Conservation (phyloP, 2,888 invertebrate genomes). For the Drosophila helvetica region DNA sequence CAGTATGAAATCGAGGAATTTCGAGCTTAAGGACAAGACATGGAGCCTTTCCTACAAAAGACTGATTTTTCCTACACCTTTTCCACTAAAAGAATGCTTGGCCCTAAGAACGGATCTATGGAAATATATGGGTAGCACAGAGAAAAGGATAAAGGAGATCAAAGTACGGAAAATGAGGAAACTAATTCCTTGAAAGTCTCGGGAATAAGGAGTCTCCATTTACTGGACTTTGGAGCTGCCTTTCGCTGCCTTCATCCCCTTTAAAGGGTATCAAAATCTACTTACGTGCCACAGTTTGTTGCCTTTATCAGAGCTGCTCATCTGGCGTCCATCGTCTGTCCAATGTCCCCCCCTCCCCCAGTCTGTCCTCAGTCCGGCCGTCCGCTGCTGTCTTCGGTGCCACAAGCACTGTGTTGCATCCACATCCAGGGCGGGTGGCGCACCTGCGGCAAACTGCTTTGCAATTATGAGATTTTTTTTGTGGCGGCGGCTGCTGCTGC, state of each 20-base stretch:
- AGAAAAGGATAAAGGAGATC: too few relatives aligned
- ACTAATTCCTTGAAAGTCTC: not conserved
- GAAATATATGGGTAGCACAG: too few relatives aligned
- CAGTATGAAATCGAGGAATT: too few relatives aligned
- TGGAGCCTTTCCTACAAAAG: too few relatives aligned
- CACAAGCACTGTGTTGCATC: conserved; percentile 14
- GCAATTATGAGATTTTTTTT: conserved; percentile 78
- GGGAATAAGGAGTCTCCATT: not conserved
- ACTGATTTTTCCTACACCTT: too few relatives aligned
- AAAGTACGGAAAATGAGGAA: not conserved
- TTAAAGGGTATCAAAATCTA: conserved; percentile 17
- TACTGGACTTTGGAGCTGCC: too few relatives aligned
- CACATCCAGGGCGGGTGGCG: conserved; percentile 66
- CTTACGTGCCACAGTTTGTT: conserved; percentile 57
- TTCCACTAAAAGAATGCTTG: too few relatives aligned
- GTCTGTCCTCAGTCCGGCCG: not conserved
- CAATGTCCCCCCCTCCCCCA: not conserved
- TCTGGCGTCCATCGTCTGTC: conserved; percentile 58
- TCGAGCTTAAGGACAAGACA: too few relatives aligned
- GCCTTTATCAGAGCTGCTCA: conserved; percentile 75
- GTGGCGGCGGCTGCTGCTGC: conserved; percentile 34
- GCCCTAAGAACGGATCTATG: too few relatives aligned
- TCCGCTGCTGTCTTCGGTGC: conserved; percentile 9
- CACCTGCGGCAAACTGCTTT: conserved; percentile 79
- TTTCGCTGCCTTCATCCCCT: not conserved